Evolutionary conservation across 2,797 vertebrate genomes (phyloP).

Genomic region (Paratrypauchen microcephalus): DNA sequence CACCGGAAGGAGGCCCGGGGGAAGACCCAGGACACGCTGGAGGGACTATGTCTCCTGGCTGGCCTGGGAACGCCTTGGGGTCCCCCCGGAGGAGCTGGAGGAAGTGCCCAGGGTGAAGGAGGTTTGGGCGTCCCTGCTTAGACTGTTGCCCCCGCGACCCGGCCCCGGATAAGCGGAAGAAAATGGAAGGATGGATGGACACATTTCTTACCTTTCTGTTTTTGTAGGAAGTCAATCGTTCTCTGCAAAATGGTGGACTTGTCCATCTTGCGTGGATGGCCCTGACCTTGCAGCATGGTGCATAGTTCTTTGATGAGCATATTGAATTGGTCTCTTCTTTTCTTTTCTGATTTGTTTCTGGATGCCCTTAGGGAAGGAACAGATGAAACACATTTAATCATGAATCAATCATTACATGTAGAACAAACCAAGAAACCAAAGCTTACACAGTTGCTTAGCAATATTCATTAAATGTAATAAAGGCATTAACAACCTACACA

Average conservation of each 20-base stretch:
- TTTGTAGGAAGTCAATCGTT: constrained; percentile 85
- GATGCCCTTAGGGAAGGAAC: constrained; percentile 72
- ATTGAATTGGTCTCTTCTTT: constrained; percentile 84
- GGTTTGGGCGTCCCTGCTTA: no score
- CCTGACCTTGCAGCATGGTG: constrained; percentile 87
- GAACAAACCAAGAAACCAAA: neutral
- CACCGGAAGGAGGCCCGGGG: no score
- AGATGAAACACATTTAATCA: constrained; percentile 26
- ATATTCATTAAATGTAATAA: neutral
- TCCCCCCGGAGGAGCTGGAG: no score
- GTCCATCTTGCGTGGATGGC: constrained; percentile 86
- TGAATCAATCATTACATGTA: constrained; percentile 6
- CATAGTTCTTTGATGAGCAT: constrained; percentile 86
- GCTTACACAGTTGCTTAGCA: neutral
- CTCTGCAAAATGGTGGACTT: constrained; percentile 85
- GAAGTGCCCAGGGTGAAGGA: no score
- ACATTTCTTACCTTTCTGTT: constrained; percentile 83
- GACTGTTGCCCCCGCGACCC: no score
- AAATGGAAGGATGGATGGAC: no score
- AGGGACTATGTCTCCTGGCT: no score
- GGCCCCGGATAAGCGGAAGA: no score
- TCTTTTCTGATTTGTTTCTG: constrained; percentile 86
- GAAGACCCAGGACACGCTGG: no score
- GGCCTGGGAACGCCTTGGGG: no score
- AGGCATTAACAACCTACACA: constrained; percentile 5